Base-by-base conservation (phyloP, 53 echinoderm and acorn worm species). In the Actinopyga echinites region DNA sequence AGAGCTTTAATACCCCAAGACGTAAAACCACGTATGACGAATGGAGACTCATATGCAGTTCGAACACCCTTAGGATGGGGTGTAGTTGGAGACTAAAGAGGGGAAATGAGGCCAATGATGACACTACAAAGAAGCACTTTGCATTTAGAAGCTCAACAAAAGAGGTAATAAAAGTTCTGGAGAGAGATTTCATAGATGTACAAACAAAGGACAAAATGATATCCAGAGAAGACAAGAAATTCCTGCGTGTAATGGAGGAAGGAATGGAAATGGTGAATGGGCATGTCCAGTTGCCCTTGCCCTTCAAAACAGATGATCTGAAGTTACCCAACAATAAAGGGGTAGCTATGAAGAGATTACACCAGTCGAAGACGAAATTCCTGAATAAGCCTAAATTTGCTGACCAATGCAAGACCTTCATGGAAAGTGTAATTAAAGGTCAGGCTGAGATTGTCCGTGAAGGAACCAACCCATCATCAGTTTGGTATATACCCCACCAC, bases 401-500 rank as follows among this genome's bases (percentile, higher is more conserved):
- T 57, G 79, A 79, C 17, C 13, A 56, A 1, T 79, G 56, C n/a
- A 74, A 38, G 30, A 44, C 22, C 13, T 55, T 79, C 79, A 79
- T 79, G 79, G 33, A 12, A 28, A 21, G 25, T 3, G 32, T 56
- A 6, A 57, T 79, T 25, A 79, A 56, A 9, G 79, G 57, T 17
- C 56, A 56, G 12, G 79, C 79, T 6, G 79, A 79, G 55, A 57
- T 57, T 8, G 58, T 56, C 30, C 58, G 56, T 32, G 56, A 1
- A 10, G 5, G 10, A 31, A 55, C 22, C 2, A 42, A 42, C 6
- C 79, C 79, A 79, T 31, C 30, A 2, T 23, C 60, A 40, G 64
- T 86, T 22, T 89, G 86, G 86, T 92, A 92, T 62, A 89, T 89
- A 22, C 92, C 92, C 15, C 89, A 89, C 44, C 84, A 87, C 30